Conservation (phyloP, 1,140 invertebrate species). For the Heliothis subflexa region DNA sequence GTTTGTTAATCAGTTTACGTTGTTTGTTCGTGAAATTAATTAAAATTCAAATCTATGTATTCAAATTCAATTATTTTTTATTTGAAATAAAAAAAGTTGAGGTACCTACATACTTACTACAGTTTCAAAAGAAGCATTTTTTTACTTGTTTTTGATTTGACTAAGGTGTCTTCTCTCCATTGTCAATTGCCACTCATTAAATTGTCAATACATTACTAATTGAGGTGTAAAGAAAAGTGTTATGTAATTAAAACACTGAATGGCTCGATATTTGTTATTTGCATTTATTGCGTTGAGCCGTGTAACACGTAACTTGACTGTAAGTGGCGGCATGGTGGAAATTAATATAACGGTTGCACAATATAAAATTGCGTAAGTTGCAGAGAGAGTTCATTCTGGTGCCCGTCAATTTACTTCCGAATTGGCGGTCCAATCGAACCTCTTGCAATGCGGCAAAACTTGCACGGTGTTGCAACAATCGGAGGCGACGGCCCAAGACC, state of each 20-base stretch:
- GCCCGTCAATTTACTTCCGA: constrained; percentile 76
- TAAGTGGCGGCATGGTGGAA: constrained; percentile 37
- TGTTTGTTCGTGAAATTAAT: too few relatives aligned
- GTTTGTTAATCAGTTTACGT: too few relatives aligned
- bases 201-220: too few relatives aligned
- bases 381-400: constrained; percentile 65
- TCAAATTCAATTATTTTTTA: too few relatives aligned
- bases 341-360: constrained; percentile 68
- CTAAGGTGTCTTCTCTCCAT: too few relatives aligned
- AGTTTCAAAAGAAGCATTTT: too few relatives aligned
- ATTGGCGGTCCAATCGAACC: constrained; percentile 59
- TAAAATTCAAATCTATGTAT: too few relatives aligned
- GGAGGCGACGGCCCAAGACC: constrained; percentile 60
- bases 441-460: constrained; percentile 50
- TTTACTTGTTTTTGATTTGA: too few relatives aligned
- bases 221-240: not conserved
- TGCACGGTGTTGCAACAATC: constrained; percentile 69
- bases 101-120: too few relatives aligned
- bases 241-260: not conserved
- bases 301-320: constrained; percentile 20
- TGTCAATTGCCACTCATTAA: too few relatives aligned
- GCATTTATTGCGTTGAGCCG: constrained; percentile 16
- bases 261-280: not conserved
- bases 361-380: constrained; percentile 70
- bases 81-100: too few relatives aligned